phyloP scores from a whole-genome alignment of 1,140 invertebrate genomes.

The Diorhabda carinulata region DNA sequence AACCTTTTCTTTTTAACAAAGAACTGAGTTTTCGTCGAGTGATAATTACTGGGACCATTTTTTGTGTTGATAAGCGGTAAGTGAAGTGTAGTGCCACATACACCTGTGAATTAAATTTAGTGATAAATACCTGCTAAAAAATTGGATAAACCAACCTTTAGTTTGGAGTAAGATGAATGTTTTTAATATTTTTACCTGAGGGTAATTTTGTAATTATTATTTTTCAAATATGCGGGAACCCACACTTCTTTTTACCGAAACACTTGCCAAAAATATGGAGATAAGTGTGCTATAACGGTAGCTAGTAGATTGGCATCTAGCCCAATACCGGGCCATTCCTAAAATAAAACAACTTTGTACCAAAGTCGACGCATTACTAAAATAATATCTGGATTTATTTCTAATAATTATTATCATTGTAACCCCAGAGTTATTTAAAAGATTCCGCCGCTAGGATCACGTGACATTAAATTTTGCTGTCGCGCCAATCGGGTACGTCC shows the following conservation, averaged over 20 bases:
- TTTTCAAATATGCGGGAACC: not conserved
- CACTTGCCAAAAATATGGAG: slow-evolving; percentile 70
- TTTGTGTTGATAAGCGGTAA: slow-evolving; percentile 37
- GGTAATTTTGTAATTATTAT: not conserved
- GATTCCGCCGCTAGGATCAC: slow-evolving; percentile 20
- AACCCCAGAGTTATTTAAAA: slow-evolving; percentile 20
- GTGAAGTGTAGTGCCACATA: slow-evolving; percentile 28
- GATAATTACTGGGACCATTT: slow-evolving; percentile 35
- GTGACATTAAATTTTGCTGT: slow-evolving; percentile 28
- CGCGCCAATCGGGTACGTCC: slow-evolving; percentile 53
- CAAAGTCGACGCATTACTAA: slow-evolving; percentile 32
- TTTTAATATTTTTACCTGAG: not conserved
- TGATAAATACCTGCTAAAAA: not conserved
- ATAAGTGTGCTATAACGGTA: slow-evolving; percentile 68
- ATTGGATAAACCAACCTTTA: not conserved
- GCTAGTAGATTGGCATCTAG: slow-evolving; percentile 57
- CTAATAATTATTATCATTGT: slow-evolving; percentile 23
- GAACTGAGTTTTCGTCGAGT: slow-evolving; percentile 23
- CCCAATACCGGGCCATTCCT: slow-evolving; percentile 47
- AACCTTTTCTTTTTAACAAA: slow-evolving; percentile 25
- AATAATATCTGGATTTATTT: slow-evolving; percentile 26
- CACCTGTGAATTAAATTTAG: not conserved
- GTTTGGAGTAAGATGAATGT: slow-evolving; percentile 12
- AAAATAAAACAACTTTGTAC: slow-evolving; percentile 38
- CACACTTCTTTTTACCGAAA: not conserved